Base-by-base conservation (phyloP, 2,888 invertebrate species). In the Acrobasis repandana region DNA sequence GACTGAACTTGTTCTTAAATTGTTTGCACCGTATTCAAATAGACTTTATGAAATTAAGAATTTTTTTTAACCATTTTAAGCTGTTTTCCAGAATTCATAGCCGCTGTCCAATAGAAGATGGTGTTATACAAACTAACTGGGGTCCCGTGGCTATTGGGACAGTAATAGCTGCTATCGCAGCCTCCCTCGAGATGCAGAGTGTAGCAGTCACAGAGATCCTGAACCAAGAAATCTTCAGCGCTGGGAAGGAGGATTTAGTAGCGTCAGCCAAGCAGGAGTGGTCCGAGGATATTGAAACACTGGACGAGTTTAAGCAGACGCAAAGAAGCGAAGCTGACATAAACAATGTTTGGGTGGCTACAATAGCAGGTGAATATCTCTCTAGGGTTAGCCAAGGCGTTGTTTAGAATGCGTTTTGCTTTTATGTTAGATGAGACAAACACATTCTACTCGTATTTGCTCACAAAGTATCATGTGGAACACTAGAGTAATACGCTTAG, bases 91-190 rank as follows among this genome's bases (percentile, higher is more conserved):
- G 92, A 69, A 74, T 85, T 28, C 71, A 76, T 59, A 93, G 93
- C 70, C 79, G 92, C 69, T 95, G 95, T 75, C 95, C 95, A 0
- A 88, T 94, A 63, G 95, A 95, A 86, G 90, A 92, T 43, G 96
- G 96, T 1, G 94, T 95, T 0, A 85, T 95, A 10, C 89, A 93
- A 74, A 94, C 95, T 0, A 85, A 90, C 4, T 95, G 93, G 92
- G 95, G 94, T 2, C 91, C 94, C 0, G 77, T 95, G 65, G 86
- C 94, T 6, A 89, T 93, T 0, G 94, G 95, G 0, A 93, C 93
- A 2, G 72, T 95, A 9, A 89, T 95, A 62, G 90, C 93, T 4
- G 94, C 93, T 0, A 83, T 95, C 58, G 94, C 94, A 0, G 91
- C 95, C 0, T 93, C 93, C 0, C 79, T 95, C n/a, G 94, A 95